Evolutionary conservation across 2,888 invertebrate species (phyloP).

Genomic region (Heteromurus nitidus): DNA sequence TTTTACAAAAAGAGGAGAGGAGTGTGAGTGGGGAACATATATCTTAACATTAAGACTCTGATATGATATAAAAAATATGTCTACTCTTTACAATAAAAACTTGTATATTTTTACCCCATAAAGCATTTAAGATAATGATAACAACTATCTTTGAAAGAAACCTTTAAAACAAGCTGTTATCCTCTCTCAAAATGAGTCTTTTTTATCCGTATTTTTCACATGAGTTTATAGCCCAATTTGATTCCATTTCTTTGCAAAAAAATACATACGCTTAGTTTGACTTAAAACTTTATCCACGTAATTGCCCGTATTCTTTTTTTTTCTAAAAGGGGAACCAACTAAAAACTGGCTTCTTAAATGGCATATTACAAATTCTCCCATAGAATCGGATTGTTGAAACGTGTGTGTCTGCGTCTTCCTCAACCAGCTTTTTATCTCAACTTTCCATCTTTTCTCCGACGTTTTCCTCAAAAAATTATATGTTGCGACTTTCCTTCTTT

Average conservation of each 20-base stretch:
- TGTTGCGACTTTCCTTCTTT: conserved; percentile 1
- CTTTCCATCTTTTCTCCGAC: conserved; percentile 7
- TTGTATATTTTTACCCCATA: not conserved
- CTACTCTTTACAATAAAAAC: not conserved
- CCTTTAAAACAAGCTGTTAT: not conserved
- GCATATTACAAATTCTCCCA: conserved; percentile 26
- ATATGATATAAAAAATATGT: not conserved
- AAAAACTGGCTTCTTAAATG: conserved; percentile 20
- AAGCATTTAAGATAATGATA: conserved; percentile 29
- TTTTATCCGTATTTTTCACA: too few species aligned
- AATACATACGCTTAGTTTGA: not conserved
- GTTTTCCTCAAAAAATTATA: not conserved
- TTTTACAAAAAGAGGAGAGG: conserved; percentile 20
- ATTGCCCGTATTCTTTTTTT: not conserved
- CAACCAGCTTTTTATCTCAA: not conserved
- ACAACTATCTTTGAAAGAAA: conserved; percentile 19
- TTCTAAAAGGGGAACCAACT: not conserved
- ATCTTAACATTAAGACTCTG: conserved; percentile 14
- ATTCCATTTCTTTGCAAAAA: not conserved
- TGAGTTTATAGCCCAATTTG: conserved; percentile 48
- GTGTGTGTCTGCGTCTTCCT: too few species aligned
- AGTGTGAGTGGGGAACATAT: conserved; percentile 7
- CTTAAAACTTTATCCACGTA: not conserved
- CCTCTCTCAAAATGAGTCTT: conserved; percentile 4
- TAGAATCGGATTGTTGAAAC: too few species aligned